Conservation (phyloP, 2,888 invertebrate genomes). For the Drosophila suboccidentalis region DNA sequence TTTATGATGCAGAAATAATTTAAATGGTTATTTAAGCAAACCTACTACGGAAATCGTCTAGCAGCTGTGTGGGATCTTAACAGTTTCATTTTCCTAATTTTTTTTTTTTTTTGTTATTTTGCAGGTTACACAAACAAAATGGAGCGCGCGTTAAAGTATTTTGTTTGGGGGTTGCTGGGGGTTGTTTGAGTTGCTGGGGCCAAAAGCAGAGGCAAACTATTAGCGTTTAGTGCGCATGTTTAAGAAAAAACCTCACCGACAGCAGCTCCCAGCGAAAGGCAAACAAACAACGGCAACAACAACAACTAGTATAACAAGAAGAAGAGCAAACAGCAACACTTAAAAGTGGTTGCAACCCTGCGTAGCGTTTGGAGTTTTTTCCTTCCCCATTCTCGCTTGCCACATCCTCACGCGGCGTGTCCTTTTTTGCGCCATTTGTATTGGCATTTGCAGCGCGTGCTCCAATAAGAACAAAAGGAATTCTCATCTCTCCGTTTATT, state of each 20-base stretch:
- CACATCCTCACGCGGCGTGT: conserved; percentile 41
- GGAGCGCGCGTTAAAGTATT: conserved; percentile 62
- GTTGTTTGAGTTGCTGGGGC: conserved; percentile 24
- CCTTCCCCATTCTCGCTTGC: conserved; percentile 3
- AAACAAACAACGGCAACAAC: conserved; percentile 43
- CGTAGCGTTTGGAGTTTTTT: conserved; percentile 40
- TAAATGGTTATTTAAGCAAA: conserved; percentile 48
- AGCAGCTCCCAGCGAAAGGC: conserved; percentile 43
- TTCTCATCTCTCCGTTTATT: conserved; percentile 37
- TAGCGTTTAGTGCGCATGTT: conserved; percentile 82
- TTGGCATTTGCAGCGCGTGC: conserved; percentile 81
- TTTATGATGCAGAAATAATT: conserved; percentile 81
- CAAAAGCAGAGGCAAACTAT: conserved; percentile 69
- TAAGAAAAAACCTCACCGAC: conserved; percentile 56
- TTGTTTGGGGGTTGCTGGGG: conserved; percentile 57
- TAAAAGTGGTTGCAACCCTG: conserved; percentile 82
- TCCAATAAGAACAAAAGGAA: conserved; percentile 81
- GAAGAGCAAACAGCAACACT: conserved; percentile 73
- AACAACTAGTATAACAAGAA: conserved; percentile 39
- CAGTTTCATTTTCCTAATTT: not conserved
- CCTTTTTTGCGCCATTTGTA: conserved; percentile 81
- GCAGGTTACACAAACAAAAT: conserved; percentile 67
- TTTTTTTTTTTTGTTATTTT: not conserved
- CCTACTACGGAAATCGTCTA: conserved; percentile 46
- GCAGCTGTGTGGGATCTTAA: conserved; percentile 28